Conservation (phyloP, 1,140 invertebrate species). For the Brachionus manjavacas region DNA sequence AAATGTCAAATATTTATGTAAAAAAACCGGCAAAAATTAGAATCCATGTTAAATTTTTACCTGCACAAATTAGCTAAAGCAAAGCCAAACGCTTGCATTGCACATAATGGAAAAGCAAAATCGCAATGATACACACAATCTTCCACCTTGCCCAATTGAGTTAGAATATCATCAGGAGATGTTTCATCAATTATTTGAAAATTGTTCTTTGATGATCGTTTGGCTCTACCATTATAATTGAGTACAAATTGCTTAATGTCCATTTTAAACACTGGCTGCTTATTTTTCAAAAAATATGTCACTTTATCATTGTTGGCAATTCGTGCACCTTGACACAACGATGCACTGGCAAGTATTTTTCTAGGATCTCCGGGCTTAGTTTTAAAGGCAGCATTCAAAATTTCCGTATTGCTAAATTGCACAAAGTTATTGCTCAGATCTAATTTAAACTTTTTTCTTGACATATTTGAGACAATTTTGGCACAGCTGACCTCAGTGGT, state of each 20-base stretch:
- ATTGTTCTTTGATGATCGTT: slow-evolving; percentile 29
- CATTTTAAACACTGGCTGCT: not conserved
- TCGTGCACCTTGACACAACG: not conserved
- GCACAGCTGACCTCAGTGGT: not conserved
- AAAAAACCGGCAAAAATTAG: not conserved
- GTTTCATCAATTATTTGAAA: slow-evolving; percentile 41
- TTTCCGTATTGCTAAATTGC: slow-evolving; percentile 18
- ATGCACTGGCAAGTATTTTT: slow-evolving; percentile 17
- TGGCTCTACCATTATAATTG: slow-evolving; percentile 19
- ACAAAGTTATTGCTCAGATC: slow-evolving; percentile 33
- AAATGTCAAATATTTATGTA: not conserved
- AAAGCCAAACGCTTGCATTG: slow-evolving; percentile 38
- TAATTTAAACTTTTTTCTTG: slow-evolving; percentile 29
- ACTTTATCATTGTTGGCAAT: not conserved
- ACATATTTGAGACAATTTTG: slow-evolving; percentile 27
- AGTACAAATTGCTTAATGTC: slow-evolving; percentile 11
- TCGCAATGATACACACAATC: slow-evolving; percentile 6
- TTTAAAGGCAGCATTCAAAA: slow-evolving; percentile 4
- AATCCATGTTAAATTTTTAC: not conserved
- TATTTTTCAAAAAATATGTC: slow-evolving; percentile 41
- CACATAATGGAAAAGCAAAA: slow-evolving; percentile 34
- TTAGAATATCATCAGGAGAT: slow-evolving; percentile 20
- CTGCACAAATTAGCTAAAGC: slow-evolving; percentile 31
- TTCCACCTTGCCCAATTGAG: slow-evolving; percentile 32
- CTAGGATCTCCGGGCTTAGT: not conserved